Percentiles rank a stretch among this genome's conserved stretches.
phyloP scores from a whole-genome alignment of 2,797 vertebrate genomes.

The Poecile montanus region DNA sequence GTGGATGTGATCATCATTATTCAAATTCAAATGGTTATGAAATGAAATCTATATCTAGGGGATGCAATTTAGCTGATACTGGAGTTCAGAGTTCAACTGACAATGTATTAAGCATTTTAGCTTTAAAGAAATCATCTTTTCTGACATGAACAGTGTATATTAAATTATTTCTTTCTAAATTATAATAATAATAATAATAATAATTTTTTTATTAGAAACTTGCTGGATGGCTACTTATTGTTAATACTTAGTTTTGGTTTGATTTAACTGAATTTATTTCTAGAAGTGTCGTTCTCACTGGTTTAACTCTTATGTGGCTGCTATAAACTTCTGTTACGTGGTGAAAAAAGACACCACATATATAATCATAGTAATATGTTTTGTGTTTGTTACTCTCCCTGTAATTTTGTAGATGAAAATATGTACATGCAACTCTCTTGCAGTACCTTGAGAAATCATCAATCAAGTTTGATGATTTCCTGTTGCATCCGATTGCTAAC shows the following conservation, averaged over 20 bases:
- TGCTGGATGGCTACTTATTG: background rate
- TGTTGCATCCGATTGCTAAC: background rate
- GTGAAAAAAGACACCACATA: background rate
- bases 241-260: background rate
- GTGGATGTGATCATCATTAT: background rate
- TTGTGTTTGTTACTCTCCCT: background rate
- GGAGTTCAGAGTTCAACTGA: background rate
- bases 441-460: background rate
- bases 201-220: background rate
- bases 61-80: background rate
- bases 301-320: background rate
- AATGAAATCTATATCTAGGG: background rate
- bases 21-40: background rate
- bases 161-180: background rate
- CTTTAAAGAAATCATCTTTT: background rate
- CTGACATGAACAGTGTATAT: background rate
- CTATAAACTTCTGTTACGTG: background rate
- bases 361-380: background rate
- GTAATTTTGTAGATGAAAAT: background rate
- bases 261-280: background rate
- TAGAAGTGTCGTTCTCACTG: background rate
- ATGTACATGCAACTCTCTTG: background rate
- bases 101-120: background rate
- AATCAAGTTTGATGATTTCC: background rate
- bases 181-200: too few relatives aligned